phyloP scores from a whole-genome alignment of 2,113 vertebrate species.

The Bubo bubo region DNA sequence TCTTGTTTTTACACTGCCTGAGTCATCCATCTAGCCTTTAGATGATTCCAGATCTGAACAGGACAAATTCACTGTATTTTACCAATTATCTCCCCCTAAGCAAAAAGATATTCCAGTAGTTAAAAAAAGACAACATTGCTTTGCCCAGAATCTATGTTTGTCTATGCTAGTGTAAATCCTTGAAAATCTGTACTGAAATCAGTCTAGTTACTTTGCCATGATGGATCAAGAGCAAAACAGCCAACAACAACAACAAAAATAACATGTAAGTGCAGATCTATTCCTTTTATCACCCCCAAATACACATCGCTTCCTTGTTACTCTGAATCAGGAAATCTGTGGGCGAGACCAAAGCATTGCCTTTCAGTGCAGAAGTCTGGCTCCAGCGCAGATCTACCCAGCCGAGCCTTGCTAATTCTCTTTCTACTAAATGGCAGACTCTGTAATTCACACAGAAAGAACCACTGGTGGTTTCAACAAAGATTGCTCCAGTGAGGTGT shows the following conservation, averaged over 20 bases:
- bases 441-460: background rate
- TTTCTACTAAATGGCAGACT: background rate
- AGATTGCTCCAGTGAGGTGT: background rate
- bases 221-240: background rate
- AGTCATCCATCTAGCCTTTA: background rate
- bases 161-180: background rate
- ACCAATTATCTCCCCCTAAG: background rate
- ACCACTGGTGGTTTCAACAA: background rate
- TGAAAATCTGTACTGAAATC: background rate
- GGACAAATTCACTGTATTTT: background rate
- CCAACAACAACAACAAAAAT: background rate
- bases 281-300: background rate
- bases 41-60: background rate
- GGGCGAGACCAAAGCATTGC: background rate
- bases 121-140: background rate
- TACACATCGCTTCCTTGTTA: background rate
- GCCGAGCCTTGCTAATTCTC: background rate
- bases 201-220: background rate
- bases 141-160: background rate
- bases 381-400: background rate
- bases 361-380: background rate
- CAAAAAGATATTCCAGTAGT: background rate
- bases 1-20: background rate
- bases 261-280: background rate
- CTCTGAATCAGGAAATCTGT: conserved; percentile 8